A percentile compares a stretch with the other conserved stretches of the same genome.
Conservation (phyloP, 2,113 vertebrate genomes). For the Synchiropus splendidus region DNA sequence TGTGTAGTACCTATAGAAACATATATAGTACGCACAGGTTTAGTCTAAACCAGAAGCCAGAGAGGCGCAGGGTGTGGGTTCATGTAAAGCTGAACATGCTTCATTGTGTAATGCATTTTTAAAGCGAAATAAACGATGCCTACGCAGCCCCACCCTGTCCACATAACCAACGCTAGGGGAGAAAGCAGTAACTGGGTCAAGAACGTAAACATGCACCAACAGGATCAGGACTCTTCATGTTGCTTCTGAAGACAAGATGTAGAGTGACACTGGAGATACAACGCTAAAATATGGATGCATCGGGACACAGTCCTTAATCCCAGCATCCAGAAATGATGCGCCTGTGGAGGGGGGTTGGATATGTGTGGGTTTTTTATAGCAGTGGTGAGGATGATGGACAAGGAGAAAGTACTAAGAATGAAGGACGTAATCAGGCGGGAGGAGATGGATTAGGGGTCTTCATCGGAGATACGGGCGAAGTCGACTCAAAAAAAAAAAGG, state of each 20-base stretch:
- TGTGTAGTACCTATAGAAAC: constrained; percentile 15
- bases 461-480: constrained; percentile 12
- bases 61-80: constrained; percentile 3
- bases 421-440: constrained; percentile 7
- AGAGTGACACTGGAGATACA: constrained; percentile 58
- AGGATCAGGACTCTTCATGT: constrained; percentile 28
- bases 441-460: constrained; percentile 30
- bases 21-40: background rate
- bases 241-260: constrained; percentile 56
- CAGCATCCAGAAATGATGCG: constrained; percentile 34
- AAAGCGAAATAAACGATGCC: constrained; percentile 35
- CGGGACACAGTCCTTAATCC: constrained; percentile 50
- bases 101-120: constrained; percentile 2
- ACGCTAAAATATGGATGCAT: constrained; percentile 65
- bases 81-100: constrained; percentile 1
- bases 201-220: constrained; percentile 47
- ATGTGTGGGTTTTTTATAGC: constrained; percentile 21
- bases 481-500: background rate
- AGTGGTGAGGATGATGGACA: constrained; percentile 33
- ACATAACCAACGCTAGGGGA: constrained; percentile 18
- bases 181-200: constrained; percentile 58
- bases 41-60: no score
- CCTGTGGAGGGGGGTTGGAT: constrained; percentile 9
- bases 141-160: constrained; percentile 17
- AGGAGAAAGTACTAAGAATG: constrained; percentile 13